Evolutionary conservation across 2,113 vertebrate species (phyloP).

Genomic region (Grus americana): DNA sequence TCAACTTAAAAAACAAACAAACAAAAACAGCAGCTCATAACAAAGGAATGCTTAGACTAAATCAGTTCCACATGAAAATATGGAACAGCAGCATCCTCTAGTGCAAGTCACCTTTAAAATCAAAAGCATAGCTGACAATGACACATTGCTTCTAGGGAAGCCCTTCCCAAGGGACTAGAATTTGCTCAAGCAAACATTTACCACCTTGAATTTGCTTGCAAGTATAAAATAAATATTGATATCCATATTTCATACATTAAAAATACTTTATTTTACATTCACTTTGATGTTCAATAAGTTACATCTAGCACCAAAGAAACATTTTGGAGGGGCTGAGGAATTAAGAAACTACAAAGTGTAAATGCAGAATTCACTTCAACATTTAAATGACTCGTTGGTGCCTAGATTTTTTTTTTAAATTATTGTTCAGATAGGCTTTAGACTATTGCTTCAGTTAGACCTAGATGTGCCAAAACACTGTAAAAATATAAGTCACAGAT

Average conservation of each 20-base stretch:
- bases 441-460: slow-evolving; percentile 56
- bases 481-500: slow-evolving; percentile 30
- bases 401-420: slow-evolving; percentile 3
- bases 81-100: slow-evolving; percentile 64
- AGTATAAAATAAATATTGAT: slow-evolving; percentile 69
- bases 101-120: slow-evolving; percentile 61
- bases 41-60: slow-evolving; percentile 48
- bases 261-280: slow-evolving; percentile 74
- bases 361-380: slow-evolving; percentile 34
- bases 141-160: slow-evolving; percentile 58
- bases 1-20: neutral
- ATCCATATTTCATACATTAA: slow-evolving; percentile 65
- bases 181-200: slow-evolving; percentile 60
- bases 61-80: slow-evolving; percentile 25
- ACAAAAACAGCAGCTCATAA: slow-evolving; percentile 52
- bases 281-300: slow-evolving; percentile 71
- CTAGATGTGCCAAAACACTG: slow-evolving; percentile 6
- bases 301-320: slow-evolving; percentile 68
- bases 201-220: slow-evolving; percentile 50
- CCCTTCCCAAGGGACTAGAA: slow-evolving; percentile 46
- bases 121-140: slow-evolving; percentile 41
- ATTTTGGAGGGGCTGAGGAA: slow-evolving; percentile 55
- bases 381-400: slow-evolving; percentile 35
- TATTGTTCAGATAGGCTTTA: slow-evolving; percentile 33
- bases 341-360: slow-evolving; percentile 31